These are phyloP conservation scores for Chymomyza fuscimana DNA, from an alignment of 2,888 invertebrate genomes.

Conservation along the genomic window DNA sequence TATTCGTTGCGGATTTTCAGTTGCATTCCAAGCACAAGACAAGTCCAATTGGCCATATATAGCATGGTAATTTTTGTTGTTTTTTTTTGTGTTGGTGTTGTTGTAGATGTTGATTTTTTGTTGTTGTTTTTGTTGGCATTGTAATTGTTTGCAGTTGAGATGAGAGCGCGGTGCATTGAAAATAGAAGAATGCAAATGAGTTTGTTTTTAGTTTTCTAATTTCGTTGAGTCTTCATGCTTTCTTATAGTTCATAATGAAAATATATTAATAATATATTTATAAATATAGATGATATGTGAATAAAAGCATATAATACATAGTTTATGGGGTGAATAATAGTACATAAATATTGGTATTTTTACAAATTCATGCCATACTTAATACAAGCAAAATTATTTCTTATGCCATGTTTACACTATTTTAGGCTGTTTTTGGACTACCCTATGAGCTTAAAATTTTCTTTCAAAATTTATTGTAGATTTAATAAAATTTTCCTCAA, in stretches of 20 bases:
- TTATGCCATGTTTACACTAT: background rate
- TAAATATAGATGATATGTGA: background rate
- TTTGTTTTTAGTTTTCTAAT: constrained; percentile 64
- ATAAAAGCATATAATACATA: background rate
- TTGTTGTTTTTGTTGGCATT: constrained; percentile 34
- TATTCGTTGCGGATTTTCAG: constrained; percentile 36
- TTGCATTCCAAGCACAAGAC: constrained; percentile 69
- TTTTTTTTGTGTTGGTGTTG: background rate
- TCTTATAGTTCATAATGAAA: background rate
- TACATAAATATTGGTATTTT: background rate
- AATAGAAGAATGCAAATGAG: constrained; percentile 75
- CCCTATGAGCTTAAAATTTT: too few species aligned
- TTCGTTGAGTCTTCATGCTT: constrained; percentile 56
- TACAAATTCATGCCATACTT: background rate
- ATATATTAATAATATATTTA: constrained; percentile 1
- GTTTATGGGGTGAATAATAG: background rate
- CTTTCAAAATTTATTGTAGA: too few species aligned
- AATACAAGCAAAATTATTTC: background rate
- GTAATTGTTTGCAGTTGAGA: constrained; percentile 49
- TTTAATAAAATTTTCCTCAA: too few species aligned
- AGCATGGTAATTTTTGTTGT: constrained; percentile 8
- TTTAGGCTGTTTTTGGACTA: too few species aligned
- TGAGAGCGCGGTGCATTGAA: constrained; percentile 71
- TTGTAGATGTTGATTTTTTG: constrained; percentile 34
- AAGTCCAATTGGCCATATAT: constrained; percentile 65